These are phyloP conservation scores for Oryzias sinensis DNA, from an alignment of 2,797 vertebrate species.

Conservation along the genomic window DNA sequence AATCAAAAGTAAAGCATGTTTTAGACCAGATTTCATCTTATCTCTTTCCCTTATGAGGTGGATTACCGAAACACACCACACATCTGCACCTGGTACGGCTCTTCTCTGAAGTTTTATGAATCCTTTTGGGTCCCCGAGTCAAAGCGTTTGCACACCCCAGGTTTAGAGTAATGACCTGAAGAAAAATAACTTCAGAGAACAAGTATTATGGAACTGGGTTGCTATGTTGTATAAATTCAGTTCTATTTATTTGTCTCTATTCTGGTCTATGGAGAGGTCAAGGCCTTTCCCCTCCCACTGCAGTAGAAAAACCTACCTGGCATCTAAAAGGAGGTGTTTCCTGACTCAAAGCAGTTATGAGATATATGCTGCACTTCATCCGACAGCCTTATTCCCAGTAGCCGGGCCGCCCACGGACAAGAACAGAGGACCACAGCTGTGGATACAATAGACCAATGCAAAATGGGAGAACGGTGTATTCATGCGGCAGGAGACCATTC, in stretches of 20 bases:
- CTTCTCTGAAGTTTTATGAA: too few species aligned
- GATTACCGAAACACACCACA: too few species aligned
- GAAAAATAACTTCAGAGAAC: too few species aligned
- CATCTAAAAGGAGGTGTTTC: slow-evolving; percentile 50
- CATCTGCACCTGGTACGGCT: too few species aligned
- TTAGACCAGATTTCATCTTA: too few species aligned
- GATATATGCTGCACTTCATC: slow-evolving; percentile 51
- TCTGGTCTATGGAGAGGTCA: slow-evolving; percentile 38
- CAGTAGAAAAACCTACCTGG: slow-evolving; percentile 33
- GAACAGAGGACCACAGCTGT: slow-evolving; percentile 31
- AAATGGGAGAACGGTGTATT: slow-evolving; percentile 8
- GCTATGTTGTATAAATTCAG: slow-evolving; percentile 15
- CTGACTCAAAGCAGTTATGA: slow-evolving; percentile 59
- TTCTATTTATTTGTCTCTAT: slow-evolving; percentile 27
- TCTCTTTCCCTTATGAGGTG: too few species aligned
- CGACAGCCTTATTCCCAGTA: slow-evolving; percentile 52
- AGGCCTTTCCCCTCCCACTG: slow-evolving; percentile 46
- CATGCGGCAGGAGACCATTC: slow-evolving; percentile 22
- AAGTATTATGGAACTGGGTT: too few species aligned
- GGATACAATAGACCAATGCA: slow-evolving; percentile 24
- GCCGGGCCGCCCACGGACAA: slow-evolving; percentile 40
- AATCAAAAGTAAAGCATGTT: too few species aligned
- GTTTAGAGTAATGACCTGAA: too few species aligned
- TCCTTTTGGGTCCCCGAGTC: too few species aligned
- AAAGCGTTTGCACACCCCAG: too few species aligned